Percentiles rank a stretch among this genome's conserved stretches.
Conservation (phyloP, 1,140 invertebrate genomes). For the Diabrotica undecimpunctata region DNA sequence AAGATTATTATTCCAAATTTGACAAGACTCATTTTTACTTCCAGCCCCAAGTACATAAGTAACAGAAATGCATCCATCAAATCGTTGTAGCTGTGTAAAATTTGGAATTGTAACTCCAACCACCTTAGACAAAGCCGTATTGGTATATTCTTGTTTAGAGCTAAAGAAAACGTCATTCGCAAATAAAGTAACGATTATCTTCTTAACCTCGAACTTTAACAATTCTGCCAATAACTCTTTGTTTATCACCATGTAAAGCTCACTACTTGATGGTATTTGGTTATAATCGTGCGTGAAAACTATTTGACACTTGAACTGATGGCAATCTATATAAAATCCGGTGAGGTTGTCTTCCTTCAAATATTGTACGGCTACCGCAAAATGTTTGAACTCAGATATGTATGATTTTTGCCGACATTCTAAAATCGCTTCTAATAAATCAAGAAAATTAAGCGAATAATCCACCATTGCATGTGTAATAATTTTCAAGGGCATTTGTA, state of each 20-base stretch:
- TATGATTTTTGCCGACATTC: too few species aligned
- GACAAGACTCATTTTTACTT: too few species aligned
- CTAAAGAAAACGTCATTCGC: slow-evolving; percentile 11
- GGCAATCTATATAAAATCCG: not conserved
- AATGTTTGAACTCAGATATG: not conserved
- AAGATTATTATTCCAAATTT: too few species aligned
- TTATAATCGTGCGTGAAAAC: not conserved
- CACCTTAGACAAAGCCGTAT: not conserved
- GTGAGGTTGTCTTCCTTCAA: not conserved
- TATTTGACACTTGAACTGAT: not conserved
- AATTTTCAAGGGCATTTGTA: not conserved
- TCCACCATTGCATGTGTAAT: not conserved
- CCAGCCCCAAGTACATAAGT: not conserved
- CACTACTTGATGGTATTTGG: not conserved
- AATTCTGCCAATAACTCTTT: not conserved
- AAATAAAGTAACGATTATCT: slow-evolving; percentile 7
- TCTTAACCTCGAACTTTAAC: not conserved
- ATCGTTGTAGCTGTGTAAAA: not conserved
- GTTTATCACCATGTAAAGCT: not conserved
- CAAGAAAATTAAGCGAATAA: not conserved
- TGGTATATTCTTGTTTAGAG: not conserved
- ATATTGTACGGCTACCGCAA: not conserved
- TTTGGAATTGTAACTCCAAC: not conserved
- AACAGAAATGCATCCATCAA: not conserved
- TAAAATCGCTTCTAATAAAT: too few species aligned